Conservation (phyloP, 2,113 vertebrate genomes). For the Galemys pyrenaicus region DNA sequence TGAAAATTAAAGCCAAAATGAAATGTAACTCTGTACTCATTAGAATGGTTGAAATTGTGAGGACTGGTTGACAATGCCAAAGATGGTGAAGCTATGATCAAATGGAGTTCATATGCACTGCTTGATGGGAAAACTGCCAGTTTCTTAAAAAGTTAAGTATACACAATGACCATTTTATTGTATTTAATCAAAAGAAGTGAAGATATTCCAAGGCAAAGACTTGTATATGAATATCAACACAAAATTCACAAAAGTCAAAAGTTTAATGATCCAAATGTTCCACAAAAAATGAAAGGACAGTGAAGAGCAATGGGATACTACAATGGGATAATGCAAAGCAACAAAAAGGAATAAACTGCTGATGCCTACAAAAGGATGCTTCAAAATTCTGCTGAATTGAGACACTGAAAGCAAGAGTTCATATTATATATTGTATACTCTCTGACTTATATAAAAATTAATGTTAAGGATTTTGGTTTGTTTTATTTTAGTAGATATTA, state of each 20-base stretch:
- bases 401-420: neutral
- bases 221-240: neutral
- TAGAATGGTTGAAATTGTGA: neutral
- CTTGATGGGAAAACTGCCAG: neutral
- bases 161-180: neutral
- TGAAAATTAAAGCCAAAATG: neutral
- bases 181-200: neutral
- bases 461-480: neutral
- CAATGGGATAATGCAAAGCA: neutral
- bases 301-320: neutral
- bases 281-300: neutral
- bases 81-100: neutral
- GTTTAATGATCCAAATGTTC: neutral
- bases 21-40: neutral
- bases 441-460: neutral
- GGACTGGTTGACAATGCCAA: neutral
- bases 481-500: neutral
- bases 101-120: neutral
- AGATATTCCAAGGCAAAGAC: neutral
- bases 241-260: neutral
- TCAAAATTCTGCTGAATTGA: neutral
- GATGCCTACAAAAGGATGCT: neutral
- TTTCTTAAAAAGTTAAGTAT: neutral
- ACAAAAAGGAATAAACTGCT: neutral
- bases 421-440: neutral